phyloP scores from a whole-genome alignment of 37 sponge, comb jelly and placozoan species.

The Corticium candelabrum region DNA sequence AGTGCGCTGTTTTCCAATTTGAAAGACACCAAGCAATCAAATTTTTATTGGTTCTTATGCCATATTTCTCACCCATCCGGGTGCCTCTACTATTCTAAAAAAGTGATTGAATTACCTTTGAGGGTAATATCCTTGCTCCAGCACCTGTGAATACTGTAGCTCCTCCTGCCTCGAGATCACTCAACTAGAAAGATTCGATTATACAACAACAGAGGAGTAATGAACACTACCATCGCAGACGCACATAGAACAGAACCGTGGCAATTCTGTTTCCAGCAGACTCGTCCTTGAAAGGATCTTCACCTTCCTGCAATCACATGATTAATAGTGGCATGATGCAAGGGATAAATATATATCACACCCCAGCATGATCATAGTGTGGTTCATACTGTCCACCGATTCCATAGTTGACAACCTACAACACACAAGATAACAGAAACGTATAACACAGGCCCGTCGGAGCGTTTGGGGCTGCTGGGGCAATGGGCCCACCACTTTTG shows the following conservation, averaged over 20 bases:
- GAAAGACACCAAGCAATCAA: no score
- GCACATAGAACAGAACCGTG: conserved; percentile 80
- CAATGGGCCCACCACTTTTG: no score
- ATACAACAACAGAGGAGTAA: neutral
- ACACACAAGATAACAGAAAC: no score
- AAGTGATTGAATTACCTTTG: conserved; percentile 33
- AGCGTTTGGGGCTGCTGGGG: no score
- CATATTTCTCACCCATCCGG: no score
- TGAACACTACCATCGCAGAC: neutral
- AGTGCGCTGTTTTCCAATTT: no score
- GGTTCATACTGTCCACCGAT: conserved; percentile 96
- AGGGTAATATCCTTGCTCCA: conserved; percentile 62
- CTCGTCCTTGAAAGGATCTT: conserved; percentile 51
- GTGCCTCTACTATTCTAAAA: no score
- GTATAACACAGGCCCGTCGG: no score
- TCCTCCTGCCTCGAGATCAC: conserved; percentile 71
- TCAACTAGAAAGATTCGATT: conserved; percentile 40
- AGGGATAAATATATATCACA: no score
- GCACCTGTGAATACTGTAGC: conserved; percentile 75
- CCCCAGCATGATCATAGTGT: conserved; percentile 83
- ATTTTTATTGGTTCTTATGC: no score
- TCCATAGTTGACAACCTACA: conserved; percentile 73
- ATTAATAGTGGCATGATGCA: no score
- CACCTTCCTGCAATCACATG: conserved; percentile 41
- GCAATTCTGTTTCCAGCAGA: conserved; percentile 71